Evolutionary conservation across 92 coral and sea anemone genomes (phyloP).

Genomic region (Phenganax marumi): DNA sequence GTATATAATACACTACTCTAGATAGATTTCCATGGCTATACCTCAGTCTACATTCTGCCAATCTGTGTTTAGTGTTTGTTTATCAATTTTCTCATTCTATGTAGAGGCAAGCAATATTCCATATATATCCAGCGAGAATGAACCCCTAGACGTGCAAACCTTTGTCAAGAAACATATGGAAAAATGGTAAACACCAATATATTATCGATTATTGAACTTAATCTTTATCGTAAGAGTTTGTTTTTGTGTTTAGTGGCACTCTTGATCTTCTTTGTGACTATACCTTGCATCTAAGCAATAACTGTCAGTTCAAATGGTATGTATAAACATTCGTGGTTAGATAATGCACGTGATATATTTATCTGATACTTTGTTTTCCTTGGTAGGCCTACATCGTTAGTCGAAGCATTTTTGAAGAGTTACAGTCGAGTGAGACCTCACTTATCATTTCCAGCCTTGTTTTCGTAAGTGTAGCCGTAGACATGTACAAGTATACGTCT

Average conservation of each 20-base stretch:
- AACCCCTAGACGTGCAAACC: slow-evolving; percentile 83
- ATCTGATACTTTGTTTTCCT: not conserved
- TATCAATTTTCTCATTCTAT: not conserved
- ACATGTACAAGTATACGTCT: not conserved
- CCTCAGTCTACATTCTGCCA: not conserved
- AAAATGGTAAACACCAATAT: slow-evolving; percentile 62
- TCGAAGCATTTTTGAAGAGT: slow-evolving; percentile 84
- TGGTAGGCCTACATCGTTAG: slow-evolving; percentile 79
- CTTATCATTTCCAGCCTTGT: slow-evolving; percentile 79
- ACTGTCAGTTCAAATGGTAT: slow-evolving; percentile 86
- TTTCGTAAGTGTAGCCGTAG: slow-evolving; percentile 60
- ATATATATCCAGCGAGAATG: slow-evolving; percentile 93
- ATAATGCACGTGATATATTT: not conserved
- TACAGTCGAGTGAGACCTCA: slow-evolving; percentile 84
- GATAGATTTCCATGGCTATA: not conserved
- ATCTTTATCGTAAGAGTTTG: not conserved
- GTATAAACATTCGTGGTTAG: not conserved
- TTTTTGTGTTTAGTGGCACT: slow-evolving; percentile 65
- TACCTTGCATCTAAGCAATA: slow-evolving; percentile 79
- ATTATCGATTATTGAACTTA: not conserved
- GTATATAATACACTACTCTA: too few relatives aligned
- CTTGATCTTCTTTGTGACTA: slow-evolving; percentile 81
- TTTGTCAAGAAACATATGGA: slow-evolving; percentile 94
- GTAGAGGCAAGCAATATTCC: slow-evolving; percentile 43
- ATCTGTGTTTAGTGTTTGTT: not conserved